Evolutionary conservation across 2,888 invertebrate species (phyloP), one percentile per base, ranked within the genome.

Genomic region (Sinopyrophorus schimmeli): DNA sequence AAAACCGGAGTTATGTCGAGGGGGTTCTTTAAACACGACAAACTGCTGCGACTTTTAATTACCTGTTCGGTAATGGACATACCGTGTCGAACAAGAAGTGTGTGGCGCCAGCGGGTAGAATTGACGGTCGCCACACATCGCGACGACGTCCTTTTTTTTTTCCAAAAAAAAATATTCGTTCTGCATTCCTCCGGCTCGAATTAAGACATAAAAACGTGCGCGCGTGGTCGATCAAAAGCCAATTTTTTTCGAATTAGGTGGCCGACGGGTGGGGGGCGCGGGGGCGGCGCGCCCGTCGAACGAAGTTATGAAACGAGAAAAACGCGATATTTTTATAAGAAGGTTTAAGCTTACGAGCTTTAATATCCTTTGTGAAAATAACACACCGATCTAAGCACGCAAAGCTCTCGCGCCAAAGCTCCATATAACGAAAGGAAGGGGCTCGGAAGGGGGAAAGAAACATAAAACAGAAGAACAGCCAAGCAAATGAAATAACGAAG

Each of bases 1-100:
- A 70, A 72, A 71, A 69, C 70, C 69, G 64, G 67, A 70, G 68
- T 61, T 69, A 65, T 71, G 70, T 70, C 65, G 60, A 30, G 43
- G 43, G 39, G 39, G 48, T 48, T 49, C 53, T 53, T 53, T 52
- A 46, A 57, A 54, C 34, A 53, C 61, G 70, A 71, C 71, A 71
- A 71, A 72, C 69, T 69, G 69, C 62, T 67, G 65, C 65, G 67
- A 65, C 70, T 72, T 73, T 74, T 74, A 74, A 74, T 74, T 74
- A 73, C 73, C 72, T 71, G 71, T 70, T 64, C 69, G 62, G 72
- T 74, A 74, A 74, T 74, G 74, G 74, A 74, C 72, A 68, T 73
- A 72, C 71, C 72, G 66, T 74, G 74, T 74, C 66, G 57, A 66
- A 72, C 72, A n/a, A n/a, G n/a, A 71, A 66, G 68, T 60, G 63